These are phyloP conservation scores for Drosophila sucinea DNA, from an alignment of 1,140 invertebrate species.

Conservation along the genomic window DNA sequence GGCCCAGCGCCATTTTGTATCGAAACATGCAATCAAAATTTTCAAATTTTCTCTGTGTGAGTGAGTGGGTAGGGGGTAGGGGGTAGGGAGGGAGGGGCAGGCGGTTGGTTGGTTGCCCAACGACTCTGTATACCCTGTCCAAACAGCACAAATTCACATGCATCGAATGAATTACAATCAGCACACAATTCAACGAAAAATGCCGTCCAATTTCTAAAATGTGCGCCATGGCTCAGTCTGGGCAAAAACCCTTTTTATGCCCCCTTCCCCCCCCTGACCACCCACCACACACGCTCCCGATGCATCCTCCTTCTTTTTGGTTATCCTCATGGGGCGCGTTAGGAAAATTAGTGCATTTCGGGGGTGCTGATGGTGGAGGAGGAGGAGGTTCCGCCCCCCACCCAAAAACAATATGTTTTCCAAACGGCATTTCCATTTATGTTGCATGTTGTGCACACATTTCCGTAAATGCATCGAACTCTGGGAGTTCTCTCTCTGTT, in stretches of 20 bases:
- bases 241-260: not conserved
- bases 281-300: not conserved
- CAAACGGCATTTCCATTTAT: slow-evolving; percentile 80
- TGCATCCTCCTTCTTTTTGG: not conserved
- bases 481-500: not conserved
- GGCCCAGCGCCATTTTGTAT: slow-evolving; percentile 75
- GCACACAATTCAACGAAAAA: slow-evolving; percentile 82
- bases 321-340: slow-evolving; percentile 64
- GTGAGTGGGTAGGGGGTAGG: slow-evolving; percentile 7
- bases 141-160: slow-evolving; percentile 54
- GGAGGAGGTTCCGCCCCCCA: slow-evolving; percentile 14
- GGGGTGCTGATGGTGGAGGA: not conserved
- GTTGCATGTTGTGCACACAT: slow-evolving; percentile 80
- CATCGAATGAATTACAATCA: slow-evolving; percentile 79
- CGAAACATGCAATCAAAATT: slow-evolving; percentile 82
- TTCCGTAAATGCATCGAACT: slow-evolving; percentile 72
- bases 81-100: not conserved
- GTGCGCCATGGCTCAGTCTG: slow-evolving; percentile 47
- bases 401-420: slow-evolving; percentile 80
- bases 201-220: slow-evolving; percentile 80
- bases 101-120: slow-evolving; percentile 2
- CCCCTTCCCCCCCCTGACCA: not conserved
- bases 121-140: slow-evolving; percentile 49
- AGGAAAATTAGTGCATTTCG: slow-evolving; percentile 76
- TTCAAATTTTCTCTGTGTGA: slow-evolving; percentile 73